A percentile compares a stretch with the other conserved stretches of the same genome.
These are phyloP conservation scores for Euplagia quadripunctaria DNA, from an alignment of 2,888 invertebrate species.

Conservation along the genomic window DNA sequence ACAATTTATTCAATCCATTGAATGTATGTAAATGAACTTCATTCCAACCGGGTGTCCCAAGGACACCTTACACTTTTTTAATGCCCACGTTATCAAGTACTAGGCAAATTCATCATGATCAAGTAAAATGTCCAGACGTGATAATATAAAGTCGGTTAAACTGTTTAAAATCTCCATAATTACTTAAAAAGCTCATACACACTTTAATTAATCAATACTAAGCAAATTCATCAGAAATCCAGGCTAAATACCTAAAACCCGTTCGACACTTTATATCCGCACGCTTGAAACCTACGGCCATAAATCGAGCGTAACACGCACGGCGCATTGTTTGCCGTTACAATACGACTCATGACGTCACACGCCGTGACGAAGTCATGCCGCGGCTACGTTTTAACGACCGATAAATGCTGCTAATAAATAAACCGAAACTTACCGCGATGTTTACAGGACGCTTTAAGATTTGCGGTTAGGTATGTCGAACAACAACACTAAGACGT, in stretches of 20 bases:
- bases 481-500: conserved; percentile 25
- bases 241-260: conserved; percentile 13
- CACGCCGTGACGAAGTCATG: conserved; percentile 61
- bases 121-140: not conserved
- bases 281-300: conserved; percentile 51
- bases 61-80: too few relatives aligned
- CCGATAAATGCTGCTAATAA: conserved; percentile 72
- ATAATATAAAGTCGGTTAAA: not conserved
- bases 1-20: too few relatives aligned
- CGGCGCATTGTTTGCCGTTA: conserved; percentile 70
- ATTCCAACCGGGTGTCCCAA: too few relatives aligned
- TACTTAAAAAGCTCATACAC: too few relatives aligned
- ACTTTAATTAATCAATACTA: not conserved
- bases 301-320: conserved; percentile 68
- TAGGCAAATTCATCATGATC: too few relatives aligned
- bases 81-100: not conserved
- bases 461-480: conserved; percentile 41
- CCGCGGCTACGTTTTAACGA: conserved; percentile 67
- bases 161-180: not conserved
- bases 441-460: conserved; percentile 50
- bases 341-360: conserved; percentile 67
- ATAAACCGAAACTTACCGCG: conserved; percentile 55
- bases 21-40: too few relatives aligned
- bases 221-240: conserved; percentile 5
- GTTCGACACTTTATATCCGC: conserved; percentile 32